Evolutionary conservation across 2,797 vertebrate genomes (phyloP).

Genomic region (Lutjanus argentimaculatus): DNA sequence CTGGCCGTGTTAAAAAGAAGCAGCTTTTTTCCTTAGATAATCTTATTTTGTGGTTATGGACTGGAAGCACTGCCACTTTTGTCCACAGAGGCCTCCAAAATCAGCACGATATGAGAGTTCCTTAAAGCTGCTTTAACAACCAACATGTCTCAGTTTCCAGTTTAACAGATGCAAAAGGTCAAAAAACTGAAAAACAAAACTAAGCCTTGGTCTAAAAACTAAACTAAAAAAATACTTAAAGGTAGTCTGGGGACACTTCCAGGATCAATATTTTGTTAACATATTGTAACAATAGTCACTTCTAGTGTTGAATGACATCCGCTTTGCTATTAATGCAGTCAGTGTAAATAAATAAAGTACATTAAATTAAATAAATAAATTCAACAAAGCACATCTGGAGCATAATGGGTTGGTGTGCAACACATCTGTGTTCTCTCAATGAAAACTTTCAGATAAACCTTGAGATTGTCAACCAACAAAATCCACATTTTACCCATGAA

Average conservation of each 20-base stretch:
- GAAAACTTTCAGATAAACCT: background rate
- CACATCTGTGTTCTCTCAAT: background rate
- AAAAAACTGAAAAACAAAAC: background rate
- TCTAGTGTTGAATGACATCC: background rate
- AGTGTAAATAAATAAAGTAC: background rate
- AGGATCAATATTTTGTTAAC: background rate
- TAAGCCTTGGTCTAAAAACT: background rate
- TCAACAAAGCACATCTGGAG: background rate
- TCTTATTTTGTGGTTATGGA: no score
- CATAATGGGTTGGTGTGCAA: background rate
- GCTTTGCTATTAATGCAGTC: no score
- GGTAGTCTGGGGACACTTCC: background rate
- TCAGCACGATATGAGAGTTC: no score
- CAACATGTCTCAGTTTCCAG: background rate
- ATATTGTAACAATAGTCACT: background rate
- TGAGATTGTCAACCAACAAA: background rate
- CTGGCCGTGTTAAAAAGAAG: no score
- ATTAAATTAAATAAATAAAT: background rate
- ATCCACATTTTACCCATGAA: background rate
- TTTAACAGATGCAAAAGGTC: background rate
- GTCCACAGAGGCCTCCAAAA: no score
- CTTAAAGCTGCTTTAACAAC: background rate
- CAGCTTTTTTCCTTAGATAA: no score
- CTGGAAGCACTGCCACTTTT: no score
- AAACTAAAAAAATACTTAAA: no score